Base-by-base conservation (phyloP, 2,888 invertebrate genomes). In the Stratiomys singularior region DNA sequence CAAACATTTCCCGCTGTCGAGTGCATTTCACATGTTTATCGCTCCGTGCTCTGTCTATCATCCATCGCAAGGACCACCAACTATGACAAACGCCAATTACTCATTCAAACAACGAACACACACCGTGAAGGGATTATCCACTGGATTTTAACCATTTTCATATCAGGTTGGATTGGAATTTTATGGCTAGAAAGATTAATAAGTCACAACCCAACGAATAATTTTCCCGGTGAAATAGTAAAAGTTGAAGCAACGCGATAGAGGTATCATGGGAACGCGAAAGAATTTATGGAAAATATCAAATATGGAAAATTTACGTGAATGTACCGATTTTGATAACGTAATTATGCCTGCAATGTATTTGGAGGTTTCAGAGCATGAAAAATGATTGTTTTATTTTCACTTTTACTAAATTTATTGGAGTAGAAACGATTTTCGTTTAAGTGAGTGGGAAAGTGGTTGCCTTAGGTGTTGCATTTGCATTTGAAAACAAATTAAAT, bases 61-160 rank as follows among this genome's bases (percentile, higher is more conserved):
- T 18, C 15, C 52, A n/a, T n/a, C n/a, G n/a, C n/a, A 52, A 52
- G 18, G 52, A 52, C 52, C 52, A 52, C 52, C 52, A 52, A 52
- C 52, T 52, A 18, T n/a, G 52, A 4, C 15, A 13, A 52, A 15
- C 52, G 52, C 4, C 52, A 18, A 13, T 13, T 52, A 52, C 15
- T 52, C 52, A 52, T 52, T 4, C 52, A 18, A n/a, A 52, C 7
- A 52, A 52, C 52, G 18, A 52, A 52, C 52, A 52, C 52, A 52
- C 52, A 52, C 52, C 37, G 37, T 9, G 37, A 37, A 15, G 3
- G 52, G 52, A 52, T 52, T 18, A 52, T 52, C 52, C 15, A 52
- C n/a, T 18, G 52, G 52, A 52, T 52, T 52, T n/a, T n/a, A n/a
- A 52, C 4, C 52, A 4, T 5, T 18, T 52, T 5, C 52, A 52